Evolutionary conservation across 2,888 invertebrate species (phyloP).

Genomic region (Latrodectus elegans): DNA sequence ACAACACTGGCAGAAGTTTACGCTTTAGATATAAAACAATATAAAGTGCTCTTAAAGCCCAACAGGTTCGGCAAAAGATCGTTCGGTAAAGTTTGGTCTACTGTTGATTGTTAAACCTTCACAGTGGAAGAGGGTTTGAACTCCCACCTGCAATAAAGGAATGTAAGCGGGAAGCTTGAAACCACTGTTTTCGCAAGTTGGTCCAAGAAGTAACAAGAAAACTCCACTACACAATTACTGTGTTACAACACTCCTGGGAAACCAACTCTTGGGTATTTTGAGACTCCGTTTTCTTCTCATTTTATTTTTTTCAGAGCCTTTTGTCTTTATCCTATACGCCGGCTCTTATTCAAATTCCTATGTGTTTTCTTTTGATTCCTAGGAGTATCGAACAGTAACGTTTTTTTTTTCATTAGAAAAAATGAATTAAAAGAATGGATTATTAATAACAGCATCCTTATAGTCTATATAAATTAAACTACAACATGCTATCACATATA

Average conservation of each 20-base stretch:
- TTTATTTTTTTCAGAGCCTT: conserved; percentile 6
- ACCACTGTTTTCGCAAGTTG: conserved; percentile 68
- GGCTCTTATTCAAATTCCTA: conserved; percentile 2
- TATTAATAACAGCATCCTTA: too few relatives aligned
- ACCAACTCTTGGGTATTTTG: conserved; percentile 55
- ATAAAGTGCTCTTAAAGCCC: conserved; percentile 67
- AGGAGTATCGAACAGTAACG: neutral
- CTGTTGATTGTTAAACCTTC: conserved; percentile 65
- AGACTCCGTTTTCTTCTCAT: conserved; percentile 52
- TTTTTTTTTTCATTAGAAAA: neutral
- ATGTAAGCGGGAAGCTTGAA: conserved; percentile 67
- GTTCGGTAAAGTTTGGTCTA: conserved; percentile 62
- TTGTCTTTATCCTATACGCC: neutral
- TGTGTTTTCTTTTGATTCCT: neutral
- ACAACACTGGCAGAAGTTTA: conserved; percentile 53
- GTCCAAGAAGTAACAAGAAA: conserved; percentile 67
- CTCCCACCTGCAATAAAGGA: conserved; percentile 67
- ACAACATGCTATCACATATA: too few relatives aligned
- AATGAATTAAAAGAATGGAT: too few relatives aligned
- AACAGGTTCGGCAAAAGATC: conserved; percentile 62
- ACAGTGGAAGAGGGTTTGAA: conserved; percentile 44
- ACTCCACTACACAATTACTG: conserved; percentile 69
- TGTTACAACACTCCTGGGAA: conserved; percentile 68
- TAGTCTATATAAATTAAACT: too few relatives aligned
- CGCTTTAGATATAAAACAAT: conserved; percentile 66